A percentile compares a stretch with the other conserved stretches of the same genome.
Conservation (phyloP, 2,888 invertebrate genomes). For the Nomada goodeniana region DNA sequence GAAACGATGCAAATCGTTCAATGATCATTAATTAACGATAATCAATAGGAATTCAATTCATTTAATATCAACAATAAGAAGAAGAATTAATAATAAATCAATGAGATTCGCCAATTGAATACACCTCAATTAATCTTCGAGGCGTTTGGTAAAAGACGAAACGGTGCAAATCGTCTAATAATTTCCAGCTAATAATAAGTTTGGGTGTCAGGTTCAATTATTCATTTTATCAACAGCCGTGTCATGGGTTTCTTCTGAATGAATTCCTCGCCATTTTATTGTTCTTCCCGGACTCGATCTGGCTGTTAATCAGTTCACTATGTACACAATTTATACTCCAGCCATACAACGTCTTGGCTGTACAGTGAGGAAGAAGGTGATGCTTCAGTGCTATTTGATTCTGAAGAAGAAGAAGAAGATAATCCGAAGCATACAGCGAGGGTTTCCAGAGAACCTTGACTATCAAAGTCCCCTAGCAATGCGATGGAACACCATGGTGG, state of each 20-base stretch:
- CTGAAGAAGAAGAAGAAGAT: background rate
- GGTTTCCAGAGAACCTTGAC: too few relatives aligned
- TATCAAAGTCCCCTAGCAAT: background rate
- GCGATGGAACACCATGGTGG: background rate
- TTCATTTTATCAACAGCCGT: background rate
- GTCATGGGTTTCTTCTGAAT: constrained; percentile 8
- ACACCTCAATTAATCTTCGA: too few relatives aligned
- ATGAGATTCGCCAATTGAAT: too few relatives aligned
- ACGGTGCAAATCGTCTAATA: too few relatives aligned
- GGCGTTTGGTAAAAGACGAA: too few relatives aligned
- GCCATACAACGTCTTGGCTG: too few relatives aligned
- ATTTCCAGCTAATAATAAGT: background rate
- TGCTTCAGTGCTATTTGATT: background rate
- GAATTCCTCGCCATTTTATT: constrained; percentile 14
- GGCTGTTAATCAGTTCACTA: background rate
- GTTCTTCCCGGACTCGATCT: background rate
- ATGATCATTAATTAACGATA: too few relatives aligned
- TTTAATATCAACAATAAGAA: too few relatives aligned
- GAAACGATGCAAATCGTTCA: too few relatives aligned
- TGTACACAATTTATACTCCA: background rate
- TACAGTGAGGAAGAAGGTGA: too few relatives aligned
- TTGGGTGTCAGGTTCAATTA: background rate
- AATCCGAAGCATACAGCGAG: background rate
- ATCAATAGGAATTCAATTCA: too few relatives aligned
- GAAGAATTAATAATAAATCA: too few relatives aligned